Percentiles rank a stretch among this genome's conserved stretches.
Conservation (phyloP, 2,797 vertebrate genomes). For the Centropyge bicolor region DNA sequence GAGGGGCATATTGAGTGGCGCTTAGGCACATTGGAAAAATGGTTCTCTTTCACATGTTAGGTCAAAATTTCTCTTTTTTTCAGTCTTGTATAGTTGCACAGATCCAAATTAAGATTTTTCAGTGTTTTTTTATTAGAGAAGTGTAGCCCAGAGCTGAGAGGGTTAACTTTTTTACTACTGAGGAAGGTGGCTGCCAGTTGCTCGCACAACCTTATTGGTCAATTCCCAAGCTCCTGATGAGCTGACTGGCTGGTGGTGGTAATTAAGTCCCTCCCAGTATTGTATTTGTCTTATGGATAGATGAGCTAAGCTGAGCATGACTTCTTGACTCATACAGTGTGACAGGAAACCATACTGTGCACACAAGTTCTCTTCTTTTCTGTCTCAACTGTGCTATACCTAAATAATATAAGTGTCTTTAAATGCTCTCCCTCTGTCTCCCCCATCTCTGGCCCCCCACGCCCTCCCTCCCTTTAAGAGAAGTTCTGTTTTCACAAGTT, state of each 20-base stretch:
- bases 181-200: slow-evolving; percentile 58
- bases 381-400: slow-evolving; percentile 11
- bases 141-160: slow-evolving; percentile 44
- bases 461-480: slow-evolving; percentile 75
- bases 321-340: slow-evolving; percentile 54
- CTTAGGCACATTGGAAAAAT: not conserved
- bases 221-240: slow-evolving; percentile 52
- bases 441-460: slow-evolving; percentile 56
- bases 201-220: slow-evolving; percentile 72
- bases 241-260: slow-evolving; percentile 59
- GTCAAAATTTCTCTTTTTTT: not conserved
- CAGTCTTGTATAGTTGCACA: not conserved
- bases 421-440: slow-evolving; percentile 43
- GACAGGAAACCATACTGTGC: slow-evolving; percentile 25
- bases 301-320: slow-evolving; percentile 53
- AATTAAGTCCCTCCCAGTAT: slow-evolving; percentile 70
- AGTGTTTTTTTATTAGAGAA: not conserved
- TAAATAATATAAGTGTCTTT: slow-evolving; percentile 24
- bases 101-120: not conserved
- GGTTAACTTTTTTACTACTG: slow-evolving; percentile 80
- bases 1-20: not conserved
- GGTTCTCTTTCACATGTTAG: not conserved
- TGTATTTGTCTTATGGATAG: slow-evolving; percentile 65
- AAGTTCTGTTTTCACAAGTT: slow-evolving; percentile 85
- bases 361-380: not conserved